These are phyloP conservation scores for Acanthococcus lagerstroemiae DNA, from an alignment of 2,888 invertebrate species.

Conservation along the genomic window DNA sequence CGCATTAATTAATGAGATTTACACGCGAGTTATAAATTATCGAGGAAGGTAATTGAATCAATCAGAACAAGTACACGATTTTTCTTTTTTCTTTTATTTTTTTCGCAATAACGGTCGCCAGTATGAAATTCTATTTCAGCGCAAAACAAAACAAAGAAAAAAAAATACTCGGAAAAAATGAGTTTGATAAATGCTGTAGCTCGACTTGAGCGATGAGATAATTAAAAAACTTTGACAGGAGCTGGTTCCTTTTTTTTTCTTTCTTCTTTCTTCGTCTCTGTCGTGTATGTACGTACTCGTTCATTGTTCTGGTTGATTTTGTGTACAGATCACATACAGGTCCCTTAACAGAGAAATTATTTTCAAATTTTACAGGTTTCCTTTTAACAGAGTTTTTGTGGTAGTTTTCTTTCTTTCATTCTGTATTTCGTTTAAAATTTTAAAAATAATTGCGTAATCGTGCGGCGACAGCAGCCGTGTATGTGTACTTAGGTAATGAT, in stretches of 20 bases:
- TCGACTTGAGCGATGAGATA: conserved; percentile 12
- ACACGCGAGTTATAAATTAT: neutral
- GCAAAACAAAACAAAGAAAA: no score
- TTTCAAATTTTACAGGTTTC: no score
- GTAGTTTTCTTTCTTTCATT: neutral
- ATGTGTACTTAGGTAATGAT: no score
- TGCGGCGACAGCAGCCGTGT: neutral
- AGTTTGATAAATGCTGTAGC: conserved; percentile 13
- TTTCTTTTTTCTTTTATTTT: neutral
- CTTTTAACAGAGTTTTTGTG: neutral
- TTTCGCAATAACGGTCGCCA: neutral
- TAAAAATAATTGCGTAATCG: conserved; percentile 14
- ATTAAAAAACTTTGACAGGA: conserved; percentile 21
- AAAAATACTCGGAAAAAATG: no score
- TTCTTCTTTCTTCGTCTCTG: no score
- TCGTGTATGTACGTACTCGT: neutral
- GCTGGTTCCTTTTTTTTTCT: no score
- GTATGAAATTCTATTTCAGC: neutral
- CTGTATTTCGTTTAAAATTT: neutral
- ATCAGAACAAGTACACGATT: conserved; percentile 15
- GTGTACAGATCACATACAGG: no score
- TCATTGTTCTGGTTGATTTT: conserved; percentile 23
- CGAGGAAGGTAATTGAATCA: conserved; percentile 19
- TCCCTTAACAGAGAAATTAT: no score
- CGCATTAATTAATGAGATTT: conserved; percentile 3